Evolutionary conservation across 2,888 invertebrate species (phyloP).

Genomic region (Beris chalybata): DNA sequence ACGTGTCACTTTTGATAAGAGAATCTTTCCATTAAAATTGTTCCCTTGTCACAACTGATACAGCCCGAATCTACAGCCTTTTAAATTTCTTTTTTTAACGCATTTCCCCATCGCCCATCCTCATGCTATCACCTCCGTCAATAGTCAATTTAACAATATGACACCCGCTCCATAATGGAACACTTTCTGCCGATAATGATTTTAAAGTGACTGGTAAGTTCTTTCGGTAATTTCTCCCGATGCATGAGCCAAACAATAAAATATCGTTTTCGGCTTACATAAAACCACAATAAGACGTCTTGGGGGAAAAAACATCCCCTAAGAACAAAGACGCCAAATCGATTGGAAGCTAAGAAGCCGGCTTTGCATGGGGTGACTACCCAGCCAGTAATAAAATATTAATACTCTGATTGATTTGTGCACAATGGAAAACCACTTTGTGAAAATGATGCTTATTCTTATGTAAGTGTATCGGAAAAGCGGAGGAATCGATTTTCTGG

Average conservation of each 20-base stretch:
- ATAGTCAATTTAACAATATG: too few relatives aligned
- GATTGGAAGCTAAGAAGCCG: slow-evolving; percentile 4
- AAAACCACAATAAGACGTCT: not conserved
- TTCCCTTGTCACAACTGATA: slow-evolving; percentile 20
- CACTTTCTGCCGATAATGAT: slow-evolving; percentile 21
- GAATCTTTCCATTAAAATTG: slow-evolving; percentile 28
- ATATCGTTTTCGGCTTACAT: slow-evolving; percentile 8
- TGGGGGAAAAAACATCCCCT: slow-evolving; percentile 4
- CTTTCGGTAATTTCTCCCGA: too few relatives aligned
- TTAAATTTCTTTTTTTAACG: too few relatives aligned
- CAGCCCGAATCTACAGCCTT: too few relatives aligned
- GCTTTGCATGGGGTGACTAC: not conserved
- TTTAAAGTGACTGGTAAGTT: slow-evolving; percentile 25
- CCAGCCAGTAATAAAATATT: slow-evolving; percentile 40
- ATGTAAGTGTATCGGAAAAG: not conserved
- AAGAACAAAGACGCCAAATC: slow-evolving; percentile 18
- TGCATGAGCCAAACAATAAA: too few relatives aligned
- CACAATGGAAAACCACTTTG: slow-evolving; percentile 35
- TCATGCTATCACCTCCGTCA: too few relatives aligned
- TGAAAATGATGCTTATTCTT: slow-evolving; percentile 32
- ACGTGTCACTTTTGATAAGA: slow-evolving; percentile 29
- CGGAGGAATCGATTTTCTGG: too few relatives aligned
- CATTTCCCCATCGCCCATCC: too few relatives aligned
- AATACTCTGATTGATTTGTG: slow-evolving; percentile 37
- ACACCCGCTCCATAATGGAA: too few relatives aligned